phyloP scores from a whole-genome alignment of 2,113 vertebrate species.

The Onychostruthus taczanowskii region DNA sequence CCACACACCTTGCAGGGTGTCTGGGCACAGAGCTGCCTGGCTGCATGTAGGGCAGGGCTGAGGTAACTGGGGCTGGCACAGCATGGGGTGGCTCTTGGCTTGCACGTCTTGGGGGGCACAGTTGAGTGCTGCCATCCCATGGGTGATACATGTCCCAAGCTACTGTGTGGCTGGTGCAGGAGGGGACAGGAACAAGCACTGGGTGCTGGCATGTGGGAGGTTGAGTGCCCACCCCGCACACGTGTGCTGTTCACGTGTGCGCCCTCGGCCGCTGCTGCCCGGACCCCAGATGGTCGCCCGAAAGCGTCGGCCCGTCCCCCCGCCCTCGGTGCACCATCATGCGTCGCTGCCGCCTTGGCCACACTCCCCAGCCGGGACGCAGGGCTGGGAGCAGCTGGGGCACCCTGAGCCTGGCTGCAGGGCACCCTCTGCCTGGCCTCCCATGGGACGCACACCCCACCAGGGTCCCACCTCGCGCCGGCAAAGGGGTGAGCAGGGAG shows the following conservation, averaged over 20 bases:
- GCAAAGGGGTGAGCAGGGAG: not conserved
- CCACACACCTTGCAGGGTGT: not conserved
- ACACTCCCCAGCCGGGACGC: not conserved
- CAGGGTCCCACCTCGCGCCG: not conserved
- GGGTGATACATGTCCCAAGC: not conserved
- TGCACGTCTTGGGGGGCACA: accelerated
- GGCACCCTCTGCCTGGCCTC: not conserved
- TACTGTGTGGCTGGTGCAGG: not conserved
- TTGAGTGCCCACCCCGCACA: not conserved
- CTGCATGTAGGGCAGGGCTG: not conserved
- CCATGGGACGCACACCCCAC: not conserved
- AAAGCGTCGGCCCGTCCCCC: not conserved
- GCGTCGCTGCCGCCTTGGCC: conserved; percentile 66
- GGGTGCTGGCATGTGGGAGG: not conserved
- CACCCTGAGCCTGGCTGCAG: conserved; percentile 31
- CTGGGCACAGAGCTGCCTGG: not conserved
- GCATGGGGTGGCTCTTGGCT: not conserved
- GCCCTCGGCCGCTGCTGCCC: not conserved
- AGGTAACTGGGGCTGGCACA: not conserved
- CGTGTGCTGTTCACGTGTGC: conserved; percentile 57
- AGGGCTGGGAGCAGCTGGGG: conserved; percentile 72
- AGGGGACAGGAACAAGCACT: not conserved
- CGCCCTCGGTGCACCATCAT: conserved; percentile 44
- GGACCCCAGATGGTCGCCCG: conserved; percentile 71
- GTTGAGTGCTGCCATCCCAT: not conserved